Evolutionary conservation across 2,888 invertebrate genomes (phyloP).

Genomic region (Caenorhabditis macrosperma): DNA sequence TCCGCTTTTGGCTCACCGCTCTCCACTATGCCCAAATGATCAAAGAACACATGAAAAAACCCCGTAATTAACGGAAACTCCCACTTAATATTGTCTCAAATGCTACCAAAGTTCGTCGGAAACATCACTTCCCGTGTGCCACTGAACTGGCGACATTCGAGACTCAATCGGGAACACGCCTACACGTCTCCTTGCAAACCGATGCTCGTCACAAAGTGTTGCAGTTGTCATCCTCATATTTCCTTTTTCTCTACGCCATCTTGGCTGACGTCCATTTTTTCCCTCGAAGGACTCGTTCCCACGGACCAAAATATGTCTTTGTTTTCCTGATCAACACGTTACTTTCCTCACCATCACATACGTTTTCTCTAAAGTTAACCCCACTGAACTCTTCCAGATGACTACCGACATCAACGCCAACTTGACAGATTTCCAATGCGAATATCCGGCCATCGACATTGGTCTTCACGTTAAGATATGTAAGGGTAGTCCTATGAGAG

Average conservation of each 20-base stretch:
- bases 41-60: background rate
- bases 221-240: constrained; percentile 55
- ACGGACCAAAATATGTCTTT: too few relatives aligned
- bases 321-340: too few relatives aligned
- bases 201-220: constrained; percentile 50
- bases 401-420: constrained; percentile 37
- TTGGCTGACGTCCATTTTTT: constrained; percentile 4
- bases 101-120: background rate
- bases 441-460: constrained; percentile 52
- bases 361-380: too few relatives aligned
- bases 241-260: constrained; percentile 22
- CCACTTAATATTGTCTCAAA: background rate
- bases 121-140: background rate
- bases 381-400: constrained; percentile 41
- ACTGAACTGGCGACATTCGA: constrained; percentile 4
- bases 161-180: constrained; percentile 4
- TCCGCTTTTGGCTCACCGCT: constrained; percentile 2
- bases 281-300: too few relatives aligned
- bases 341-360: too few relatives aligned
- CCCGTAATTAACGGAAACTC: background rate
- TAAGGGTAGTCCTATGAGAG: constrained; percentile 4
- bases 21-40: background rate
- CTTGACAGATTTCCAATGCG: constrained; percentile 52
- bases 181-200: constrained; percentile 23
- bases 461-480: constrained; percentile 27